Evolutionary conservation across 2,797 vertebrate genomes (phyloP).

Genomic region (Odontamblyopus lacepedii): DNA sequence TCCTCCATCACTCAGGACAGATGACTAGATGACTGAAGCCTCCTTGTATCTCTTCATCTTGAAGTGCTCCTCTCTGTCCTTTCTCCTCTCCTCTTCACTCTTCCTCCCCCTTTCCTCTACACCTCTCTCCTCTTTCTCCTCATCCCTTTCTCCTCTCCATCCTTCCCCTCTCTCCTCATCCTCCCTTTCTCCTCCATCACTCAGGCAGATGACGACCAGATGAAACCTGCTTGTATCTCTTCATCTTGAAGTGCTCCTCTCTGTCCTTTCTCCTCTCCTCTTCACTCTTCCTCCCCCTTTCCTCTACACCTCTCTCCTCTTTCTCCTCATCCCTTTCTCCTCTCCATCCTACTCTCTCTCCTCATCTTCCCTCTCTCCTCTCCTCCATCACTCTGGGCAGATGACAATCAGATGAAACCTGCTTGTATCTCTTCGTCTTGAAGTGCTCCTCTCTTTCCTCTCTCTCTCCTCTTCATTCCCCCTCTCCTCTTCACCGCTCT

Average conservation of each 20-base stretch:
- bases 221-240: too few species aligned
- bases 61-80: neutral
- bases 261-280: too few species aligned
- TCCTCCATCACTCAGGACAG: too few species aligned
- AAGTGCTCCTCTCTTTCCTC: neutral
- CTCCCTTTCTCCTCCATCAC: neutral
- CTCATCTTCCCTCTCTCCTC: too few species aligned
- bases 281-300: constrained; percentile 20
- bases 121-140: neutral
- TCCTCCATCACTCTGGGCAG: constrained; percentile 36
- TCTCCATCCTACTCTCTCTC: neutral
- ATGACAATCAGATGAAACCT: constrained; percentile 61
- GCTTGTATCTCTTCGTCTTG: too few species aligned
- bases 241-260: too few species aligned
- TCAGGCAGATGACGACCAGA: constrained; percentile 47
- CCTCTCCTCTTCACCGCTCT: constrained; percentile 2
- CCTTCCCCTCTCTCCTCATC: neutral
- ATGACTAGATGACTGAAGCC: too few species aligned
- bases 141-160: neutral
- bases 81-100: neutral
- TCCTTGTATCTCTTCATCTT: too few species aligned
- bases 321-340: neutral
- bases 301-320: too few species aligned
- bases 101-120: neutral
- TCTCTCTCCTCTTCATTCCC: constrained; percentile 22